Conservation (phyloP, 2,113 vertebrate genomes). For the Cinclus cinclus region DNA sequence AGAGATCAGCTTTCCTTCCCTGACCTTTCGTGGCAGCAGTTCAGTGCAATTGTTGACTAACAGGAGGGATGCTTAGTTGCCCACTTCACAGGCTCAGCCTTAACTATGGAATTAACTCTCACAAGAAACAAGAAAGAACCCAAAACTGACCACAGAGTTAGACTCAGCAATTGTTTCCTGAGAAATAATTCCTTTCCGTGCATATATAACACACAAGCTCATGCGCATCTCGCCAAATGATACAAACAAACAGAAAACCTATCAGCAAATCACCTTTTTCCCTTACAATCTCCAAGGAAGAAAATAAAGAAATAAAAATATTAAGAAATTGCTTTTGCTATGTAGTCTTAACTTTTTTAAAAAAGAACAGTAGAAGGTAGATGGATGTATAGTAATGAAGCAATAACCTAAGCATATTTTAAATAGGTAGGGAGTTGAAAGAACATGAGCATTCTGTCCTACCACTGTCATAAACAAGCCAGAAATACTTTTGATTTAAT, state of each 20-base stretch:
- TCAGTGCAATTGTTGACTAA: background rate
- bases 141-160: background rate
- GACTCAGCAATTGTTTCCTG: background rate
- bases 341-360: background rate
- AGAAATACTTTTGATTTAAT: constrained; percentile 29
- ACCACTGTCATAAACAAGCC: background rate
- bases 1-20: background rate
- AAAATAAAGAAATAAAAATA: background rate
- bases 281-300: background rate
- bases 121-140: background rate
- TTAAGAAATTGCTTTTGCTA: background rate
- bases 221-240: background rate
- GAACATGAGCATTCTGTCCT: background rate
- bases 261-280: background rate
- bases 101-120: background rate
- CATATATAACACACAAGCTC: background rate
- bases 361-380: background rate
- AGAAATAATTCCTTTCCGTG: background rate
- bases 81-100: background rate
- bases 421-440: background rate
- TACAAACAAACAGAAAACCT: background rate
- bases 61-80: background rate
- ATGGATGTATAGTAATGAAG: background rate
- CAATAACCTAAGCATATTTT: background rate
- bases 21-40: background rate